Percentiles rank a stretch among this genome's conserved stretches.
Conservation (phyloP, 2,888 invertebrate genomes). For the Melipona bicolor region DNA sequence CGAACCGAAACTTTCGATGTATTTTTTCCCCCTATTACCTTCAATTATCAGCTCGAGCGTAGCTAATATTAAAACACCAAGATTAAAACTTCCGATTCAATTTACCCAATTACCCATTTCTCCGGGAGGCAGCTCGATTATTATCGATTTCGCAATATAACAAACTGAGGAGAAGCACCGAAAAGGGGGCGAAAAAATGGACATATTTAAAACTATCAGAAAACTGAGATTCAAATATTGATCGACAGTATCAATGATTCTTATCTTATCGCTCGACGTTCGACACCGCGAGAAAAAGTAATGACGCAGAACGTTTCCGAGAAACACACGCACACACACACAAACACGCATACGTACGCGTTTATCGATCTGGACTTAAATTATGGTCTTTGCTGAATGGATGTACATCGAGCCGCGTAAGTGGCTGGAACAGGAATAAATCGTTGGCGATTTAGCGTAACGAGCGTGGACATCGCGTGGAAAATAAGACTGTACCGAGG, state of each 20-base stretch:
- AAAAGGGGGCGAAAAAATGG: no score
- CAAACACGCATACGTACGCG: background rate
- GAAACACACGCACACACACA: background rate
- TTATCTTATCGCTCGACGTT: slow-evolving; percentile 62
- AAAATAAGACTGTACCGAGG: slow-evolving; percentile 21
- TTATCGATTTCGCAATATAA: no score
- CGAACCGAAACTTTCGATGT: no score
- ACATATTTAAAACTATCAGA: no score
- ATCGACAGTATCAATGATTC: slow-evolving; percentile 46
- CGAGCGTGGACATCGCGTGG: slow-evolving; percentile 16
- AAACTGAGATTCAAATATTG: slow-evolving; percentile 30
- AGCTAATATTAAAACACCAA: no score
- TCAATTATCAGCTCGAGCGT: no score
- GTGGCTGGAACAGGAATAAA: slow-evolving; percentile 37
- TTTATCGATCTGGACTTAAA: slow-evolving; percentile 31
- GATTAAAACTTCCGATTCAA: background rate
- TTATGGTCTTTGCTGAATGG: background rate
- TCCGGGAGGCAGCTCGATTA: no score
- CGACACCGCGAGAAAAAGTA: slow-evolving; percentile 27
- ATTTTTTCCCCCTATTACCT: no score
- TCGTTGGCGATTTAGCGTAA: slow-evolving; percentile 32
- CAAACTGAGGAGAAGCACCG: no score
- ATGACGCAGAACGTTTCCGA: slow-evolving; percentile 46
- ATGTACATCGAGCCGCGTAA: slow-evolving; percentile 8
- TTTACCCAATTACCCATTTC: no score